Evolutionary conservation across 2,797 vertebrate species (phyloP).

Genomic region (Euthynnus affinis): DNA sequence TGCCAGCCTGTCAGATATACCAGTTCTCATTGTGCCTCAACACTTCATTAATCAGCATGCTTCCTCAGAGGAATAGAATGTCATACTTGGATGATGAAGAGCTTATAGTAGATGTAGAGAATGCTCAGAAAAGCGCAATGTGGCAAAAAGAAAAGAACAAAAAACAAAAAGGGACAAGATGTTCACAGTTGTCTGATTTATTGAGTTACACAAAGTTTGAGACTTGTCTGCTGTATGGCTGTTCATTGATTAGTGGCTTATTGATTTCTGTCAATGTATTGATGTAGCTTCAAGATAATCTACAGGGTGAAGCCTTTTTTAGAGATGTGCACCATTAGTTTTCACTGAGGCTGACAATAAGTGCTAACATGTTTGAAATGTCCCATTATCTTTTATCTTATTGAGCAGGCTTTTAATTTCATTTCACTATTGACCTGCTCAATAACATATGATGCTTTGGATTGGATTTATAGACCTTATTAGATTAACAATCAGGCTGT

Average conservation of each 20-base stretch:
- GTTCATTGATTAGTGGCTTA: constrained; percentile 20
- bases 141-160: not conserved
- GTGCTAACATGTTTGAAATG: not conserved
- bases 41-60: constrained; percentile 63
- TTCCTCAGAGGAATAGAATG: constrained; percentile 42
- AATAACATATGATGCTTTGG: not conserved
- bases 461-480: constrained; percentile 23
- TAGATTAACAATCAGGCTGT: not conserved
- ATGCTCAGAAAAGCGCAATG: constrained; percentile 26
- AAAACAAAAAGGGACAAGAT: constrained; percentile 1
- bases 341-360: constrained; percentile 10
- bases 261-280: constrained; percentile 46
- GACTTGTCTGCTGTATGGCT: constrained; percentile 16
- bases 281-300: constrained; percentile 27
- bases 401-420: constrained; percentile 19
- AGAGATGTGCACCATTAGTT: constrained; percentile 14
- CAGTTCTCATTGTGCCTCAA: constrained; percentile 56
- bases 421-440: constrained; percentile 12
- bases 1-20: constrained; percentile 62
- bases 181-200: not conserved
- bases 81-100: constrained; percentile 27
- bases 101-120: not conserved
- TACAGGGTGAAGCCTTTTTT: constrained; percentile 16
- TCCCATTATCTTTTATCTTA: constrained; percentile 32
- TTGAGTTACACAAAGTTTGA: not conserved